phyloP scores from a whole-genome alignment of 2,797 vertebrate species.

The Helicolenus hilgendorfi region DNA sequence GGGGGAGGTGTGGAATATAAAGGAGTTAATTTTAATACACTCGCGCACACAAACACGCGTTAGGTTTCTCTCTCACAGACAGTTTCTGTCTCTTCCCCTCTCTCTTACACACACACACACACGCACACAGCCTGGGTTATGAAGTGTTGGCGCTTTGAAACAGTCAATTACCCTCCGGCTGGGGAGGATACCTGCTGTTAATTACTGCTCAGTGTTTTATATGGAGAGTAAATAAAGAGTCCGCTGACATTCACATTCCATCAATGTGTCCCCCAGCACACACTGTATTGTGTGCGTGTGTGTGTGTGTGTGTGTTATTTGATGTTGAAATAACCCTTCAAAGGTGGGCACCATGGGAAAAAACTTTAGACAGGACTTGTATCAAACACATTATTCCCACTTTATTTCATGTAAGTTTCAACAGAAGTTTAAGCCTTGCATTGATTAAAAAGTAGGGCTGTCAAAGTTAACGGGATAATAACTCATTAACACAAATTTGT shows the following conservation, averaged over 20 bases:
- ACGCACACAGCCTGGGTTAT: constrained; percentile 90
- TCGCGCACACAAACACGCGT: constrained; percentile 61
- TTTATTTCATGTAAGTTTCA: not conserved
- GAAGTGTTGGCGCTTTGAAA: constrained; percentile 98
- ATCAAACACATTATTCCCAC: not conserved
- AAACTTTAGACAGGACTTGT: not conserved
- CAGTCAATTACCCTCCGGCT: constrained; percentile 98
- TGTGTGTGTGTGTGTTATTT: constrained; percentile 49
- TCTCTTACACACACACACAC: constrained; percentile 20
- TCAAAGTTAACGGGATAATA: too few relatives aligned
- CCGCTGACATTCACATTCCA: constrained; percentile 99
- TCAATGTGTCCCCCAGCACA: constrained; percentile 94
- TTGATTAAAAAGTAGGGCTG: too few relatives aligned
- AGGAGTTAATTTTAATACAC: constrained; percentile 94
- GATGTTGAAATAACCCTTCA: constrained; percentile 73
- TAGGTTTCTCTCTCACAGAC: constrained; percentile 63
- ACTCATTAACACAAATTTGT: not conserved
- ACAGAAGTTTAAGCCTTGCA: not conserved
- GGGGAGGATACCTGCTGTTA: constrained; percentile 99
- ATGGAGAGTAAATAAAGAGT: constrained; percentile 99
- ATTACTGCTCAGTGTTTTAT: constrained; percentile 98
- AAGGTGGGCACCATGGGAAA: constrained; percentile 31
- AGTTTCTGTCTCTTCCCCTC: constrained; percentile 43
- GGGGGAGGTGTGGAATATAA: constrained; percentile 94
- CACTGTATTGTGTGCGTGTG: constrained; percentile 87